phyloP scores from a whole-genome alignment of 2,797 vertebrate species.

The Pantherophis vulpinus region DNA sequence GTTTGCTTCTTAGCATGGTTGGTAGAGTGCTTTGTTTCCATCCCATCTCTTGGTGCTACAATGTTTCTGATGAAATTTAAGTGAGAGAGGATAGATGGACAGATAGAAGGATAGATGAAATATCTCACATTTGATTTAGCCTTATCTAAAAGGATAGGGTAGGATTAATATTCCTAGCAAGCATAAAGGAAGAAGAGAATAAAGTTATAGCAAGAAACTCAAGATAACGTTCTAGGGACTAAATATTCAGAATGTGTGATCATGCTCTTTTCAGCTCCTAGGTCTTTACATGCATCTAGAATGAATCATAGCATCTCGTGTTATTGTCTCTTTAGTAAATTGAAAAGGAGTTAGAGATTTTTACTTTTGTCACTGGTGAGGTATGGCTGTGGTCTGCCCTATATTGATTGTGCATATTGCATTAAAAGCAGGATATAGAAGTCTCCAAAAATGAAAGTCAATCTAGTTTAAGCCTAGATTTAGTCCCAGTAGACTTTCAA shows the following conservation, averaged over 20 bases:
- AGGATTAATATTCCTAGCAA: neutral
- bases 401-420: neutral
- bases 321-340: neutral
- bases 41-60: neutral
- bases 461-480: neutral
- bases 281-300: neutral
- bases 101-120: neutral
- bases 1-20: neutral
- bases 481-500: neutral
- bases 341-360: neutral
- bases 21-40: neutral
- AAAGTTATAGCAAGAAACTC: neutral
- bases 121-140: neutral
- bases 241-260: neutral
- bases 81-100: neutral
- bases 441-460: neutral
- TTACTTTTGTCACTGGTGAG: neutral
- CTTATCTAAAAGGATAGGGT: neutral
- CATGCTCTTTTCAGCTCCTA: neutral
- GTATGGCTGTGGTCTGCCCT: neutral
- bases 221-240: neutral
- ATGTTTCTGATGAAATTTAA: neutral
- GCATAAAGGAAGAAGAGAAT: neutral
- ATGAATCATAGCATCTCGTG: neutral
- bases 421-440: neutral